Conservation (phyloP, 2,888 invertebrate genomes). For the Latrodectus elegans region DNA sequence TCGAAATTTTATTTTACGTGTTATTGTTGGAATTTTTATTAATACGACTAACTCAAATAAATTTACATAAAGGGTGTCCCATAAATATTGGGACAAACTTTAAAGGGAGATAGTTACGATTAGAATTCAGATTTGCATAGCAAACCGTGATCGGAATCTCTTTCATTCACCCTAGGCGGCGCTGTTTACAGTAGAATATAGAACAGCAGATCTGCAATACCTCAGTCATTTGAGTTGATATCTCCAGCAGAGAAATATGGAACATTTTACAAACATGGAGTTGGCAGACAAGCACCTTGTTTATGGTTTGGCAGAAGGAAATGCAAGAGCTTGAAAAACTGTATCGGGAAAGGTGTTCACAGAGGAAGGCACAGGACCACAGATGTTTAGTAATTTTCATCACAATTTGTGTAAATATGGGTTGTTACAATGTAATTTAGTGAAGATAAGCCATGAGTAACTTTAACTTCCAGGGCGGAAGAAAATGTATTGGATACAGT, state of each 20-base stretch:
- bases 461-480: not conserved
- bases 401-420: too few species aligned
- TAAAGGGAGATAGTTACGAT: not conserved
- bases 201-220: not conserved
- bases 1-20: too few species aligned
- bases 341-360: too few species aligned
- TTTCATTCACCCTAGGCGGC: constrained; percentile 5
- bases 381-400: too few species aligned
- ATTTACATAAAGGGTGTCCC: too few species aligned
- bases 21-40: too few species aligned
- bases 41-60: too few species aligned
- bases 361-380: too few species aligned
- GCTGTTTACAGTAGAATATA: not conserved
- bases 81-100: too few species aligned
- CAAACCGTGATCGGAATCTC: not conserved
- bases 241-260: not conserved
- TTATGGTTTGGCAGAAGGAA: not conserved
- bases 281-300: not conserved
- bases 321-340: too few species aligned
- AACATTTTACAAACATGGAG: not conserved
- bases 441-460: not conserved
- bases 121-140: constrained; percentile 8
- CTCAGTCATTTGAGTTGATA: not conserved
- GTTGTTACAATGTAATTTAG: too few species aligned
- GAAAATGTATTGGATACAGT: not conserved